phyloP scores from a whole-genome alignment of 2,888 invertebrate species.

The Lasioglossum oenotherae region DNA sequence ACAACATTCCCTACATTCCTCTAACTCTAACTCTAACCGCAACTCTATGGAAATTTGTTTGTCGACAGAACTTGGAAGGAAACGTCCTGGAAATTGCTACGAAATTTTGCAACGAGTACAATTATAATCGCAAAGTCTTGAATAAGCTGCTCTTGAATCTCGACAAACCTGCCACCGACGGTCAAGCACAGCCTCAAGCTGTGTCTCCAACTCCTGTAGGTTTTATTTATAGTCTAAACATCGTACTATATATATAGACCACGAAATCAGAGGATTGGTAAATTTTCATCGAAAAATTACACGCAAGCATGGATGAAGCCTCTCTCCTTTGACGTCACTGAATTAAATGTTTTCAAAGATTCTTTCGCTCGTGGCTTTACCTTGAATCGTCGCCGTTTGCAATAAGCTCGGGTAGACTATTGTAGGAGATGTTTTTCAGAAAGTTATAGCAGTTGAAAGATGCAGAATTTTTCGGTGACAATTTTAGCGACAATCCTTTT shows the following conservation, averaged over 20 bases:
- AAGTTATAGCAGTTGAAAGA: not conserved
- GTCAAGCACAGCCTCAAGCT: constrained; percentile 59
- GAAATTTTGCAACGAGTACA: constrained; percentile 86
- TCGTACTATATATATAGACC: not conserved
- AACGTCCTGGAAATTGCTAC: constrained; percentile 89
- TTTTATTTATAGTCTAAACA: constrained; percentile 3
- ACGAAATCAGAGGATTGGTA: too few relatives aligned
- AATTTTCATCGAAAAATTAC: not conserved
- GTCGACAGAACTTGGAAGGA: constrained; percentile 85
- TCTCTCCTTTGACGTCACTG: not conserved
- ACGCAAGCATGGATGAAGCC: not conserved
- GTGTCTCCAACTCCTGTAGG: constrained; percentile 73
- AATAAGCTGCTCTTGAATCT: constrained; percentile 38
- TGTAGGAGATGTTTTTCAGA: not conserved
- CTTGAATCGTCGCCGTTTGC: not conserved
- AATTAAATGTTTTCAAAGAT: too few relatives aligned
- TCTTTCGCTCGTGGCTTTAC: too few relatives aligned
- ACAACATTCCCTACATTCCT: not conserved
- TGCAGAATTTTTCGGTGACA: not conserved
- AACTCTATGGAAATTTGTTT: not conserved
- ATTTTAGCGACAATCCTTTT: not conserved
- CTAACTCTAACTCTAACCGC: not conserved
- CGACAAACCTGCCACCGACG: constrained; percentile 35
- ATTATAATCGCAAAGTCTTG: constrained; percentile 45
- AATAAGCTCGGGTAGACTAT: not conserved